These are phyloP conservation scores for Thalassoma bifasciatum DNA, from an alignment of 2,113 vertebrate genomes.

Conservation along the genomic window DNA sequence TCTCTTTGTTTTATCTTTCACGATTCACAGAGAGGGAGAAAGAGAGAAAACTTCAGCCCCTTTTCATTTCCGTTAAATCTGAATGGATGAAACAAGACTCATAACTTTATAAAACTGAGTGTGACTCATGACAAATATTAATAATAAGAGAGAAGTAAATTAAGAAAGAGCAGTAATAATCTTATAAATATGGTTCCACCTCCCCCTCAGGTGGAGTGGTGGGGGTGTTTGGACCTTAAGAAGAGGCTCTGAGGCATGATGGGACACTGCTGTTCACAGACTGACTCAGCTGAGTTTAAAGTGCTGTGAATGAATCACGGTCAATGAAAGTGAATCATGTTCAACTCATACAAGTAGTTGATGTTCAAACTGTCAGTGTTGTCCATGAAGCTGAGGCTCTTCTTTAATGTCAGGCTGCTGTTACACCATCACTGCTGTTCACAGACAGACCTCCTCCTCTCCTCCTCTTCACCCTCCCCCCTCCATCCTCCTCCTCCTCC, in stretches of 20 bases:
- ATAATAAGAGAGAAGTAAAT: too few species aligned
- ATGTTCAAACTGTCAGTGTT: not conserved
- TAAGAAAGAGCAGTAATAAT: too few species aligned
- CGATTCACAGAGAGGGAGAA: too few species aligned
- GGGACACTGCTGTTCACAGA: conserved; percentile 22
- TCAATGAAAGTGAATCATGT: conserved; percentile 36
- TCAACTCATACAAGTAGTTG: conserved; percentile 5
- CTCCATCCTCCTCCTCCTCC: not conserved
- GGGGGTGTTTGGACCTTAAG: conserved; percentile 5
- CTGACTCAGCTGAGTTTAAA: conserved; percentile 54
- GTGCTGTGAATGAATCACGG: conserved; percentile 41
- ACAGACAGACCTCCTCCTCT: not conserved
- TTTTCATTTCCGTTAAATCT: too few species aligned
- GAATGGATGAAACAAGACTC: too few species aligned
- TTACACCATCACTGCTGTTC: not conserved
- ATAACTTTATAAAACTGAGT: too few species aligned
- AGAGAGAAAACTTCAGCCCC: too few species aligned
- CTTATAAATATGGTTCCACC: not conserved
- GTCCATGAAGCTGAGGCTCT: not conserved
- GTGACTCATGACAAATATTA: too few species aligned
- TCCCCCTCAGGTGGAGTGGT: conserved; percentile 22
- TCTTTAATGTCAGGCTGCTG: not conserved
- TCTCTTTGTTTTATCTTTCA: too few species aligned
- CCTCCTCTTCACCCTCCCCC: not conserved
- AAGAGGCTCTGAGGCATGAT: conserved; percentile 9